phyloP scores from a whole-genome alignment of 2,797 vertebrate species.

The Myotis myotis region DNA sequence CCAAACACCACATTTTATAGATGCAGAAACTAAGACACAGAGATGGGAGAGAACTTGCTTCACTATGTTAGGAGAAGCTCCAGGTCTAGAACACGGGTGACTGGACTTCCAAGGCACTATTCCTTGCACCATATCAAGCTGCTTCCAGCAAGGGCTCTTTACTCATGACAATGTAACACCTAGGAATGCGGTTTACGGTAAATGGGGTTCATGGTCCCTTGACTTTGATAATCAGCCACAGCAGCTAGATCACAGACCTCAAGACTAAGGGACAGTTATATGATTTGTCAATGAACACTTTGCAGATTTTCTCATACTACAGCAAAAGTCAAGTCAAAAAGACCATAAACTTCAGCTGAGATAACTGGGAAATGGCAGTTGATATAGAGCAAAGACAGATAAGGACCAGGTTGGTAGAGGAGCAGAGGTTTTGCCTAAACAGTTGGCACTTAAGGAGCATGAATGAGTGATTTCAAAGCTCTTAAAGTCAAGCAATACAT shows the following conservation, averaged over 20 bases:
- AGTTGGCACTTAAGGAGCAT: not conserved
- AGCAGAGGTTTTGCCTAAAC: not conserved
- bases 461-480: not conserved
- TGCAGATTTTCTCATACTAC: not conserved
- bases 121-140: not conserved
- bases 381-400: not conserved
- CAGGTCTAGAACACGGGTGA: not conserved
- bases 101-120: not conserved
- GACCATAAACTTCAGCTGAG: not conserved
- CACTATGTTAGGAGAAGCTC: not conserved
- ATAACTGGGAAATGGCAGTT: not conserved
- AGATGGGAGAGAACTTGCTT: not conserved
- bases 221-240: not conserved
- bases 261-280: not conserved
- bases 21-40: not conserved
- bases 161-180: not conserved
- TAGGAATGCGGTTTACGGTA: not conserved
- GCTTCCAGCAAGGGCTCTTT: not conserved
- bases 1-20: not conserved
- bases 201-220: not conserved
- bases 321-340: not conserved
- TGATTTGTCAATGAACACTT: not conserved
- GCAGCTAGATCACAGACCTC: not conserved
- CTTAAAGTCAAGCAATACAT: not conserved
- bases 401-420: not conserved